phyloP scores from a whole-genome alignment of 2,797 vertebrate genomes.

The Chelon auratus region DNA sequence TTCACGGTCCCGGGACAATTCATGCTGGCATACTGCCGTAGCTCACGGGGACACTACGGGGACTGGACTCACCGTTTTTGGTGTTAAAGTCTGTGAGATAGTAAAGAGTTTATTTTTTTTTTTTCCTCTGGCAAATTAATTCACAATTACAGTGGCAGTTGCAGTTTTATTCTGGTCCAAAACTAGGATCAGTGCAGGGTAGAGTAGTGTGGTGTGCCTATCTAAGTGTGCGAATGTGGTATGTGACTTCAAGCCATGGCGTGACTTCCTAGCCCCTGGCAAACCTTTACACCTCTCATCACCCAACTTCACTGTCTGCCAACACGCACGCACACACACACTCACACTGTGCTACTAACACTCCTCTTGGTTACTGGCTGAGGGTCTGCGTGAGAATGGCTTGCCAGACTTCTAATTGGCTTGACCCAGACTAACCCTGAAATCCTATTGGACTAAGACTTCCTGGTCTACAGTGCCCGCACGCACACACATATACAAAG shows the following conservation, averaged over 20 bases:
- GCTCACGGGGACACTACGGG: no score
- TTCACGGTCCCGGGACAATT: no score
- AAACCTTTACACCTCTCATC: conserved; percentile 67
- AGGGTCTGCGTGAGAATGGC: conserved; percentile 83
- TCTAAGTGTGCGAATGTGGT: not conserved
- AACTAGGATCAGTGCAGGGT: not conserved
- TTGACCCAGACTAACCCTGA: conserved; percentile 88
- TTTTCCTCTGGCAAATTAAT: conserved; percentile 3
- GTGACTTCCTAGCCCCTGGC: conserved; percentile 61
- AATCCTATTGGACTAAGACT: conserved; percentile 90
- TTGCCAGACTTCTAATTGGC: conserved; percentile 89
- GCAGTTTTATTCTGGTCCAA: conserved; percentile 19
- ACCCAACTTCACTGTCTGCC: conserved; percentile 56
- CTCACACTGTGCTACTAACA: conserved; percentile 69
- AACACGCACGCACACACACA: conserved; percentile 42
- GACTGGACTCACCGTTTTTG: no score
- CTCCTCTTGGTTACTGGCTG: conserved; percentile 81
- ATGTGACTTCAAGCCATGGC: conserved; percentile 49
- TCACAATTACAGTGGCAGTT: conserved; percentile 1
- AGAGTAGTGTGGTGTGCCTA: conserved; percentile 18
- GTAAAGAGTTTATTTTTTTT: no score
- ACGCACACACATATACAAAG: conserved; percentile 16
- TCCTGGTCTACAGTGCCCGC: conserved; percentile 70
- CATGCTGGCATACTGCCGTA: no score
- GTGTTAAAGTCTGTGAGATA: no score